Percentiles rank a stretch among this genome's conserved stretches.
phyloP scores from a whole-genome alignment of 2,888 invertebrate species.

The Platynereis dumerilii region DNA sequence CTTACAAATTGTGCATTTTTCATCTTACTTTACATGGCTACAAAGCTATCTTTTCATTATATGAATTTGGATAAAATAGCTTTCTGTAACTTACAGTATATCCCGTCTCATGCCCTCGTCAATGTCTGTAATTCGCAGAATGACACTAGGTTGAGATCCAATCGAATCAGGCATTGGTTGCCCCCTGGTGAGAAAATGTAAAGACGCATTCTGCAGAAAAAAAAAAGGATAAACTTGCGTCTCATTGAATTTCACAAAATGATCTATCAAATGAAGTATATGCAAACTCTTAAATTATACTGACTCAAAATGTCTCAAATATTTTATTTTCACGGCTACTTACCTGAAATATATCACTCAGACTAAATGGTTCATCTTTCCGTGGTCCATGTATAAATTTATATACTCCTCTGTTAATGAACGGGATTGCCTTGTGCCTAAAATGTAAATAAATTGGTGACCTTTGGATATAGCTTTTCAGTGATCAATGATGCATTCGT shows the following conservation, averaged over 20 bases:
- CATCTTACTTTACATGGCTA: too few relatives aligned
- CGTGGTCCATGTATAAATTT: constrained; percentile 44
- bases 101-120: constrained; percentile 54
- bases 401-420: constrained; percentile 54
- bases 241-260: too few relatives aligned
- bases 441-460: constrained; percentile 24
- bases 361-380: constrained; percentile 48
- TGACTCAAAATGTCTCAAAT: too few relatives aligned
- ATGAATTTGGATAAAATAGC: too few relatives aligned
- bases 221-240: neutral
- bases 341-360: constrained; percentile 56
- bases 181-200: constrained; percentile 47
- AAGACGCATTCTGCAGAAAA: constrained; percentile 47
- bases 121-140: constrained; percentile 55
- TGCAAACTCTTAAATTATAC: too few relatives aligned
- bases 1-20: too few relatives aligned
- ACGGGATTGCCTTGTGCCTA: constrained; percentile 61
- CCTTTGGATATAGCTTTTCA: neutral
- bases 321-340: too few relatives aligned
- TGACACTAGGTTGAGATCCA: constrained; percentile 39
- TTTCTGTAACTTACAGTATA: constrained; percentile 49
- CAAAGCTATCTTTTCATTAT: too few relatives aligned
- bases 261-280: too few relatives aligned
- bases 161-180: constrained; percentile 55
- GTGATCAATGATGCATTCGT: too few relatives aligned